Base-by-base conservation (phyloP, 1,140 invertebrate genomes). In the Idris sp. region DNA sequence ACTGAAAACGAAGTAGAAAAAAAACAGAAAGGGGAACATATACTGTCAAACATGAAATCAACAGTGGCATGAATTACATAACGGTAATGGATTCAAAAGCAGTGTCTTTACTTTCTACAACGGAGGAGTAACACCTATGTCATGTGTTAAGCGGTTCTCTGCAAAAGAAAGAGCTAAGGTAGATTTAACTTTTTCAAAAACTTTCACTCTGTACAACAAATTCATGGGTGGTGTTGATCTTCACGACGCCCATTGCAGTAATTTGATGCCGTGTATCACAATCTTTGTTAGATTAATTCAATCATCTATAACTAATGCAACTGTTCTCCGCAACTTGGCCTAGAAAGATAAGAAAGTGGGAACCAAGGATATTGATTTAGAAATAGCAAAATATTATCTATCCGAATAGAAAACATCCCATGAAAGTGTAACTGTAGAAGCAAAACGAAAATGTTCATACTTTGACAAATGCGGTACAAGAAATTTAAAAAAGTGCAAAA, bases 11-110 rank as follows among this genome's bases (percentile, higher is more conserved):
- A n/a, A n/a, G n/a, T n/a, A n/a, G n/a, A n/a, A n/a, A 61, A 16
- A 65, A 62, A 25, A 48, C 38, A 33, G 28, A 48, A 18, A 67
- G 56, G 56, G 62, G 54, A 3, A 75, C 58, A 2, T 59, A 61
- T 40, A 13, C 36, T 8, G 53, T 64, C 18, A 26, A 67, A n/a
- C 41, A 74, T 28, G 41, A 72, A 6, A 53, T 40, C 13, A 74
- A 59, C 40, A 75, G 46, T 30, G 62, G 53, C 5, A 10, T 71
- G 11, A 75, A 75, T 31, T 73, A 64, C 31, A 71, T 67, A n/a
- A 51, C 49, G 9, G 43, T 73, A 22, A 53, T 69, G 44, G 58
- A 65, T 40, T 53, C 49, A 11, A 73, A 62, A 46, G 19, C 26
- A 38, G 64, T 71, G 36, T 74, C 64, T 0, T 10, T 69, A 31